phyloP scores from a whole-genome alignment of 2,888 invertebrate genomes.

The Antitype chi region DNA sequence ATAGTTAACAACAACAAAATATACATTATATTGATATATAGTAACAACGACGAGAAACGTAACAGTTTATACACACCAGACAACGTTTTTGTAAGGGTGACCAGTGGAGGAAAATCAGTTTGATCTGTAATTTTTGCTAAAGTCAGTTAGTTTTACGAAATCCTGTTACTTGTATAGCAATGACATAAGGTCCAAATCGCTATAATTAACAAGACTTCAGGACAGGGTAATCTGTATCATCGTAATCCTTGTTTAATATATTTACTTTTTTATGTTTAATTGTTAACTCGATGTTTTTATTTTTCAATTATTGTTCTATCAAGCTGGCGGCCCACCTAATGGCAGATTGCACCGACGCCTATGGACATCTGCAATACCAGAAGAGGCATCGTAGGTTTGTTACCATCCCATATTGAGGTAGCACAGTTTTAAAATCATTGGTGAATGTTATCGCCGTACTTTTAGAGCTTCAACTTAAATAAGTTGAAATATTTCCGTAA shows the following conservation, averaged over 20 bases:
- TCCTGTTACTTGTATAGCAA: background rate
- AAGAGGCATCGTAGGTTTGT: too few species aligned
- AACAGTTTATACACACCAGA: conserved; percentile 80
- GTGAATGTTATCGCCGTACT: background rate
- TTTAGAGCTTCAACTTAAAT: background rate
- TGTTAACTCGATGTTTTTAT: background rate
- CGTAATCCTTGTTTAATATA: background rate
- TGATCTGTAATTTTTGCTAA: background rate
- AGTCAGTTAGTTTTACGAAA: background rate
- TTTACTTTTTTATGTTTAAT: background rate
- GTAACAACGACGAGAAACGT: conserved; percentile 84
- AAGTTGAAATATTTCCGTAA: too few species aligned
- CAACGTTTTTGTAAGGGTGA: conserved; percentile 80
- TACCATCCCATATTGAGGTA: background rate
- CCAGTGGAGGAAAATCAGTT: conserved; percentile 63
- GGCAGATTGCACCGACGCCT: background rate
- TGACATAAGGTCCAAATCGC: background rate
- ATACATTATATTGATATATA: conserved; percentile 86
- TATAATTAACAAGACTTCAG: background rate
- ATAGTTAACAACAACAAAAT: conserved; percentile 89
- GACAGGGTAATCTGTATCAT: background rate
- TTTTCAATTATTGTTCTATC: background rate
- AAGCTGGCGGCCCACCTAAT: background rate
- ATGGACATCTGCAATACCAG: background rate
- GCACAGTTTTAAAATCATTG: background rate